These are phyloP conservation scores for Meleagris gallopavo DNA, from an alignment of 2,113 vertebrate genomes.

Conservation along the genomic window DNA sequence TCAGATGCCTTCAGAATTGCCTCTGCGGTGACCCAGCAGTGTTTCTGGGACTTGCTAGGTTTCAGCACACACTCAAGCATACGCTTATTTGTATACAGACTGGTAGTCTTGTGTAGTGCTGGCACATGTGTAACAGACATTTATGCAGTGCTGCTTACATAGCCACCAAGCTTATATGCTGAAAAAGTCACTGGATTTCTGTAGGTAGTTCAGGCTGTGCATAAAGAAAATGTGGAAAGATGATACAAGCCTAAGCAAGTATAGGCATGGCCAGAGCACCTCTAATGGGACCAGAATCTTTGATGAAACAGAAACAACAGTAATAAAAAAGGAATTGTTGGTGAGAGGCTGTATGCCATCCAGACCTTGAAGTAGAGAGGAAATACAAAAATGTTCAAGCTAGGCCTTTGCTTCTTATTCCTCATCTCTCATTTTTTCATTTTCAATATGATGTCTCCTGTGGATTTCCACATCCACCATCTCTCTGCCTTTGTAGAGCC, in stretches of 20 bases:
- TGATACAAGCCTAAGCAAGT: neutral
- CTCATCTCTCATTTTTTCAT: neutral
- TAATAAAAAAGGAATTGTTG: conserved; percentile 16
- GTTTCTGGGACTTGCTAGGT: neutral
- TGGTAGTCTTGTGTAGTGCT: neutral
- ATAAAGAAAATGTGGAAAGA: neutral
- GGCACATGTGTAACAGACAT: rapidly evolving
- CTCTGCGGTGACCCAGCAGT: neutral
- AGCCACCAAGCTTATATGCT: neutral
- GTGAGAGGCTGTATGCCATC: neutral
- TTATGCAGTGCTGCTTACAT: neutral
- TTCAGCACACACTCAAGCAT: rapidly evolving
- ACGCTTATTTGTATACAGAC: neutral
- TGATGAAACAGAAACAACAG: neutral
- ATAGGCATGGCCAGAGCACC: neutral
- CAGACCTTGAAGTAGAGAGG: neutral
- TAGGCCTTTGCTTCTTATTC: neutral
- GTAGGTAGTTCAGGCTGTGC: neutral
- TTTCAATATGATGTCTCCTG: neutral
- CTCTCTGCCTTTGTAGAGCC: neutral
- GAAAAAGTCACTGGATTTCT: neutral
- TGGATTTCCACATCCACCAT: conserved; percentile 9
- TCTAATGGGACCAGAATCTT: neutral
- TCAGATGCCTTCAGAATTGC: neutral
- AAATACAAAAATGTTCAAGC: neutral